Evolutionary conservation across 2,797 vertebrate genomes (phyloP), one percentile per base, ranked within the genome.

Genomic region (Pyrocephalus nanus): DNA sequence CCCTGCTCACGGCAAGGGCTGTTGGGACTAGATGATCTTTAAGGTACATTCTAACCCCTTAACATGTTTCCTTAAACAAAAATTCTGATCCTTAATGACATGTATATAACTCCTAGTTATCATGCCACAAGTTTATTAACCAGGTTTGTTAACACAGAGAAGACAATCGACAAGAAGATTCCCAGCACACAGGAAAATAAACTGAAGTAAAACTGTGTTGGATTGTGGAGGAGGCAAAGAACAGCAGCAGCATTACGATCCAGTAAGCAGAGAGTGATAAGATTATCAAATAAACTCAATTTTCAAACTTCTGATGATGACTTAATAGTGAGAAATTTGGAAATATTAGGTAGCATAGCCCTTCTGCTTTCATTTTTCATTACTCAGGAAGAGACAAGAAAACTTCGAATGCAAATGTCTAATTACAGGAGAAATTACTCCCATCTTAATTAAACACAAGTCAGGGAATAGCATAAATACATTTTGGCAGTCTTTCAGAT

Each of bases 381-480:
- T 32, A 26, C 34, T 62, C 0, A 0, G 17, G 40, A 87, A 82
- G 64, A 91, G 38, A 78, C 1, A 6, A 70, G 45, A 72, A 82
- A 94, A 90, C 32, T 62, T 73, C 26, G 90, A 86, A 91, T 47
- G 45, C 32, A 77, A 85, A 83, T 11, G 5, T 38, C 69, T 91
- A 81, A 88, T 80, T 65, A 92, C 40, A 80, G 27, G 11, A 93
- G 65, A 74, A 90, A 90, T 74, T 0, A 71, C 29, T 87, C 45
- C n/a, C 21, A 85, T 66, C 64, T 93, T 92, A 84, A 92, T 91
- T 67, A 94, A 93, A 69, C 21, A 48, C 23, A 70, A 74, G 29
- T 74, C 62, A 54, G 88, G 69, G 54, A 76, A 92, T 86, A 70
- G n/a, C 42, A 67, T 42, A 78, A 73, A 61, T 60, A 75, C 18